These are phyloP conservation scores for Epinotia ramella DNA, from an alignment of 2,888 invertebrate species.

Conservation along the genomic window DNA sequence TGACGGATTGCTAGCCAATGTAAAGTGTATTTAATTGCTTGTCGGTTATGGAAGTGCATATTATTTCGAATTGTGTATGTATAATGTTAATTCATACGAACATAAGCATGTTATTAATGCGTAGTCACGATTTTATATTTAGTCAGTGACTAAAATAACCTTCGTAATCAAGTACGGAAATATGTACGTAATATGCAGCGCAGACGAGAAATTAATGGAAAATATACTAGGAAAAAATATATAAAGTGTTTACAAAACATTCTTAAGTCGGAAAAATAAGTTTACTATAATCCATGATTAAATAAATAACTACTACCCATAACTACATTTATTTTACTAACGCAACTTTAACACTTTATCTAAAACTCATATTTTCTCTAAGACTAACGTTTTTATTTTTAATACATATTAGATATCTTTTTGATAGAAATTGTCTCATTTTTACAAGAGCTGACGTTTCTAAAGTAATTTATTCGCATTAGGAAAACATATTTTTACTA, in stretches of 20 bases:
- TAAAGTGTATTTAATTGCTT: constrained; percentile 6
- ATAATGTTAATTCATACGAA: neutral
- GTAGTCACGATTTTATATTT: constrained; percentile 6
- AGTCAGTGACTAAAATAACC: neutral
- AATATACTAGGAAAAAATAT: neutral
- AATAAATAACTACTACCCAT: neutral
- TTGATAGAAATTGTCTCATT: neutral
- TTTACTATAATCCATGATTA: neutral
- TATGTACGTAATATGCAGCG: neutral
- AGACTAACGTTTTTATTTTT: neutral
- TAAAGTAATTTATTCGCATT: neutral
- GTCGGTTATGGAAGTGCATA: neutral
- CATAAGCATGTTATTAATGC: neutral
- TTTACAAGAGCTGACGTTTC: neutral
- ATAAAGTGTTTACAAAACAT: neutral
- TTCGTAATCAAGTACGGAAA: neutral
- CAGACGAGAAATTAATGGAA: neutral
- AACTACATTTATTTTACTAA: neutral
- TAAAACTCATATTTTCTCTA: too few relatives aligned
- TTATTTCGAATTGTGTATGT: neutral
- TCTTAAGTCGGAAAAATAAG: too few relatives aligned
- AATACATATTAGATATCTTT: neutral
- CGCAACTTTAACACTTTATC: neutral
- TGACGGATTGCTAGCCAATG: constrained; percentile 33
- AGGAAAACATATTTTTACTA: neutral